Base-by-base conservation (phyloP, 2,797 vertebrate genomes). In the Chelon auratus region DNA sequence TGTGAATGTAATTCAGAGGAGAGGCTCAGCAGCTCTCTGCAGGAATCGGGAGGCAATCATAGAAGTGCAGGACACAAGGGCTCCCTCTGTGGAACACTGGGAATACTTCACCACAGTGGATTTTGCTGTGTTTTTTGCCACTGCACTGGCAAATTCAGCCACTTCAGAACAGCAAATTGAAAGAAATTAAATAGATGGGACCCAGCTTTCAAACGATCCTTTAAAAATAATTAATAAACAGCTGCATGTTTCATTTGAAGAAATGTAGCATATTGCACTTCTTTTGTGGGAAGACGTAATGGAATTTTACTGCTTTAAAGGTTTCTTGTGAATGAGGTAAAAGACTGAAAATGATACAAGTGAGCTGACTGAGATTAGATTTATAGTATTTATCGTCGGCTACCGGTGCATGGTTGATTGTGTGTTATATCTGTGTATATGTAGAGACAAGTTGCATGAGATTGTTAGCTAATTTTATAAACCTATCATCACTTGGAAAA, bases 111-210 rank as follows among this genome's bases (percentile, higher is more conserved):
- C 4, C 30, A 33, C 39, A 20, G n/a, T 1, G 37, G 47, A 10
- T 18, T 48, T 48, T 18, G 17, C 14, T 43, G 13, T 43, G 57
- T 33, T 22, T 70, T 77, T 53, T 52, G 66, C 55, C 63, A 57
- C 53, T 6, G 4, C 76, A 62, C 18, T 50, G 57, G 50, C 24
- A 14, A 74, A 64, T 59, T 50, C 43, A 42, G 22, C 59, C 45
- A 43, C 51, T 66, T 50, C 33, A 62, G 42, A 66, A 42, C 7
- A 69, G 60, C 47, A 71, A 70, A 69, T 58, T 40, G 17, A 83
- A 66, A 63, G 22, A 4, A 24, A 70, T 17, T 9, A 71, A 58
- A 61, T 13, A 14, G 0, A 4, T 15, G 12, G 0, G 14, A 45
- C 47, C 39, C 3, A 18, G 40, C 75, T 53, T 7, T 69, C 54